phyloP scores from a whole-genome alignment of 64 coral and sea anemone genomes.

The Montipora sp. region DNA sequence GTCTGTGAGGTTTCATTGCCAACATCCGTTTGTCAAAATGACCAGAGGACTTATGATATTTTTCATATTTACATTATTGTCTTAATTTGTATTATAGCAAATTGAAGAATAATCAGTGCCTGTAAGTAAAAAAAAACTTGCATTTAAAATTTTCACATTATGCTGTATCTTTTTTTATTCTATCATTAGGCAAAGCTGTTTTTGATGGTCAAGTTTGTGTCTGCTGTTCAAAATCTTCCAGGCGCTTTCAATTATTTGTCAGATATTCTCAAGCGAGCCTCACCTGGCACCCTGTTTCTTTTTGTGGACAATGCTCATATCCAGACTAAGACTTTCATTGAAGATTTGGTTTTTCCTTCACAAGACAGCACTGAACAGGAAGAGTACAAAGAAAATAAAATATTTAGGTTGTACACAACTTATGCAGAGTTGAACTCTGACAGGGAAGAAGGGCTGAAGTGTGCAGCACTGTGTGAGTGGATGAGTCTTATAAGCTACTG shows the following conservation, averaged over 20 bases:
- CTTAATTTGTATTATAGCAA: too few species aligned
- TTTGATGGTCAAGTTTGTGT: constrained; percentile 94
- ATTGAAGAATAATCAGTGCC: too few species aligned
- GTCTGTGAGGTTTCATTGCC: too few species aligned
- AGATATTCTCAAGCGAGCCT: constrained; percentile 65
- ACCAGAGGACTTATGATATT: too few species aligned
- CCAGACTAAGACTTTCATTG: constrained; percentile 92
- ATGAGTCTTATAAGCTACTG: constrained; percentile 87
- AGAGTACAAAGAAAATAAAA: constrained; percentile 76
- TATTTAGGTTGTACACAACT: constrained; percentile 88
- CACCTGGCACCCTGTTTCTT: constrained; percentile 83
- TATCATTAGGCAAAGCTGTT: constrained; percentile 79
- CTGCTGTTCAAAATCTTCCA: constrained; percentile 93
- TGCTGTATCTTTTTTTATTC: neutral
- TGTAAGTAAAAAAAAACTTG: neutral
- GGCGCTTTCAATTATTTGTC: constrained; percentile 79
- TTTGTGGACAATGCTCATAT: constrained; percentile 99
- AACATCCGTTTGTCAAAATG: too few species aligned
- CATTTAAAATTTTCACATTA: neutral
- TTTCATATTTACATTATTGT: too few species aligned
- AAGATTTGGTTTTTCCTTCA: constrained; percentile 90
- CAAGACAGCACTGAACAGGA: constrained; percentile 67
- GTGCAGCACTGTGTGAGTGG: constrained; percentile 82
- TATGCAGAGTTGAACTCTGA: constrained; percentile 96
- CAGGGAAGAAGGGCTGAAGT: constrained; percentile 74